phyloP scores from a whole-genome alignment of 2,888 invertebrate species.

The Himalopsyche kuldschensis region DNA sequence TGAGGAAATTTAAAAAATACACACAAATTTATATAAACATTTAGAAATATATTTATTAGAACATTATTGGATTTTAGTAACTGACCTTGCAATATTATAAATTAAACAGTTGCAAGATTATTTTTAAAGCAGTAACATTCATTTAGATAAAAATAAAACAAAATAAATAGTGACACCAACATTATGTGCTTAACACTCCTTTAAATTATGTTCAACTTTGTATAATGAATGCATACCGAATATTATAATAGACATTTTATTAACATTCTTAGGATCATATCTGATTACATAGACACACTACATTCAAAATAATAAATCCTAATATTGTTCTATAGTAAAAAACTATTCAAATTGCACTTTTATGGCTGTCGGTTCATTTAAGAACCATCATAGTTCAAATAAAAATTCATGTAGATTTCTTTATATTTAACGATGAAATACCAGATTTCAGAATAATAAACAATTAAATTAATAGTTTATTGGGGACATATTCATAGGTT shows the following conservation, averaged over 20 bases:
- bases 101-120: slow-evolving; percentile 50
- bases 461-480: no score
- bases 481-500: no score
- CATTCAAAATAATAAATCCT: neutral
- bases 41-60: slow-evolving; percentile 36
- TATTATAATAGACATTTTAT: neutral
- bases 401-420: no score
- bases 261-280: neutral
- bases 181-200: slow-evolving; percentile 4
- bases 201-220: slow-evolving; percentile 24
- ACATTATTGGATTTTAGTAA: slow-evolving; percentile 26
- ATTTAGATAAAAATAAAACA: slow-evolving; percentile 26
- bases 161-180: slow-evolving; percentile 27
- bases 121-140: slow-evolving; percentile 40
- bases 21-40: slow-evolving; percentile 28
- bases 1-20: neutral
- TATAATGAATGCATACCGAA: neutral
- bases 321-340: neutral
- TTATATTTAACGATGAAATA: no score
- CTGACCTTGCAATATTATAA: slow-evolving; percentile 20
- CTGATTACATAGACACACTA: neutral
- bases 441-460: no score
- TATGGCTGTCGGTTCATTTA: no score
- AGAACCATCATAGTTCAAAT: no score
- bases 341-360: no score